Base-by-base conservation (phyloP, 1,140 invertebrate genomes). In the Pseudoatta argentina region DNA sequence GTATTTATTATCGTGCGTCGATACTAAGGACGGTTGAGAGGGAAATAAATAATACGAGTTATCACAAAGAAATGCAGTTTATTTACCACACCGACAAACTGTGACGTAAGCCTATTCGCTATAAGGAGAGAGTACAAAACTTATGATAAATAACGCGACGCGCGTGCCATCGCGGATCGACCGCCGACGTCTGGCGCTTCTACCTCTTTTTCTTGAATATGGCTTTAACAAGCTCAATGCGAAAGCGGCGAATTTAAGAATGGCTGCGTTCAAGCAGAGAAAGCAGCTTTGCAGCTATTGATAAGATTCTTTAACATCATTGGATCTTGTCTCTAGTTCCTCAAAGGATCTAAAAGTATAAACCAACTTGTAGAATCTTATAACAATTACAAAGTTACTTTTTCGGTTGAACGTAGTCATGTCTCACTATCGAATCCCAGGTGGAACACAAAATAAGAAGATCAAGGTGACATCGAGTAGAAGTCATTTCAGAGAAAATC, bases 31-130 rank as follows among this genome's bases (percentile, higher is more conserved):
- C 86, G 57, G 88, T 90, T 90, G 90, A 91, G n/a, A 94, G 94
- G 93, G 91, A 94, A 95, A 95, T 95, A 95, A 95, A 95, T 93
- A 92, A 94, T 94, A 92, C 94, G 90, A 94, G 89, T 95, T 94
- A 93, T 95, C 93, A 95, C 93, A 95, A 94, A 89, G 88, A 90
- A 95, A 94, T 94, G 93, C 93, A 94, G 92, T 95, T 95, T 95
- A 95, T 95, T 95, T 92, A 94, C 92, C 94, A 95, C 94, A 94
- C 93, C 90, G 92, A 94, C 93, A 95, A 94, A 93, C 92, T 93
- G 76, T 78, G 91, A 94, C 92, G 92, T 88, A 93, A 93, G 89
- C 85, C 92, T 92, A 93, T 85, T 88, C 75, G 69, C 89, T 92
- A 67, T 67, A 91, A 87, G 83, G 92, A 91, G 88, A 92, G 91